Base-by-base conservation (phyloP, 2,797 vertebrate species). In the Bucorvus abyssinicus region DNA sequence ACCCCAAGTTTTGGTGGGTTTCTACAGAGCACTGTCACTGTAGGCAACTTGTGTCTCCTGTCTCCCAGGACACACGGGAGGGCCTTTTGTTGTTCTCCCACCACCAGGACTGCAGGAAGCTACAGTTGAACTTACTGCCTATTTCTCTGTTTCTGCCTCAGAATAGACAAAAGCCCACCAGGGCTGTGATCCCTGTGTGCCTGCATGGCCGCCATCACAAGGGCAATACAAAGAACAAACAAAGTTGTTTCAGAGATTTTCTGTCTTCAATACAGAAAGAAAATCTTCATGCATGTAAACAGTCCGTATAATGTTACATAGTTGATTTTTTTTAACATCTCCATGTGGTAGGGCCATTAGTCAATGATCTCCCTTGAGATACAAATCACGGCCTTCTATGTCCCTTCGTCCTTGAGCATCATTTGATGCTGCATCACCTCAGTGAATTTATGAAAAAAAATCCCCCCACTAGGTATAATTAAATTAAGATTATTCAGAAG, bases 401-500 rank as follows among this genome's bases (percentile, higher is more conserved):
- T 32, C 22, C 15, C 38, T 75, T 84, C 3, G 23, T 87, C 21
- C n/a, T 59, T 85, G n/a, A 81, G 47, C 65, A 73, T 86, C 47
- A 81, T 75, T 85, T 61, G 30, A 68, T 81, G 50, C 55, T 84
- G 65, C 59, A 56, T 67, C 89, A 69, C 73, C 36, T 81, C 36
- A 61, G 36, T 56, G 52, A 79, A 81, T 90, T 84, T 88, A 84
- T 56, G 74, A 84, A 81, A 84, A 84, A 89, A 88, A 68, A 78
- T 44, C 21, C 12, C 67, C 29, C 83, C 81, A 70, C 87, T 93
- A 70, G 47, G 24, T 86, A 36, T 94, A 95, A 95, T 95, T 95
- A 86, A 96, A 95, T 94, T 90, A 91, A 82, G 89, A 70, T 93
- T 89, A 84, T 95, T 89, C 90, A 93, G 86, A 94, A 87, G 67